phyloP scores from a whole-genome alignment of 2,113 vertebrate genomes.

The Maccullochella peelii region DNA sequence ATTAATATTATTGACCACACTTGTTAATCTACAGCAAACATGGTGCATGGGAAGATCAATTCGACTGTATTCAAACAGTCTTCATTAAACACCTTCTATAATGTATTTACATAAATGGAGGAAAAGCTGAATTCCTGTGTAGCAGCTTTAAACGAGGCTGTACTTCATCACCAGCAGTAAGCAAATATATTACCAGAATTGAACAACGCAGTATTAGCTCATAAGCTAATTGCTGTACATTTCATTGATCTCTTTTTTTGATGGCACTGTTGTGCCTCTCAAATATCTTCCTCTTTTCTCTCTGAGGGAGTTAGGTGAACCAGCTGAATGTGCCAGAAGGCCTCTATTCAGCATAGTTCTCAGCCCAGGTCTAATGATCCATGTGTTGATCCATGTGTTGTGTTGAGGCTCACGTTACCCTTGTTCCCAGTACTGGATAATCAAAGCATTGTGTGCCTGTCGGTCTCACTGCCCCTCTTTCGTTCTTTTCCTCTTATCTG shows the following conservation, averaged over 20 bases:
- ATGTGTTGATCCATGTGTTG: conserved; percentile 71
- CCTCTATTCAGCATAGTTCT: conserved; percentile 59
- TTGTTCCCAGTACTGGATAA: conserved; percentile 66
- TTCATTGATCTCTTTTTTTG: conserved; percentile 6
- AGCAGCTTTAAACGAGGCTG: neutral
- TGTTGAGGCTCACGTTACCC: conserved; percentile 69
- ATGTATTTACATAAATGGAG: neutral
- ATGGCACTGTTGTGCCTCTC: conserved; percentile 2
- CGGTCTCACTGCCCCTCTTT: conserved; percentile 48
- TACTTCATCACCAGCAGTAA: neutral
- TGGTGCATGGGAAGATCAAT: neutral
- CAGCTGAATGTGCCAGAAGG: conserved; percentile 46
- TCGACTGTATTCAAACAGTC: neutral
- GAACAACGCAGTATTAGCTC: neutral
- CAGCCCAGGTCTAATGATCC: conserved; percentile 64
- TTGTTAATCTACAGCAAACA: neutral
- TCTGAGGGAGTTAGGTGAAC: conserved; percentile 29
- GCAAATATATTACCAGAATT: neutral
- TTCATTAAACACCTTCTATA: neutral
- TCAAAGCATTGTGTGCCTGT: conserved; percentile 72
- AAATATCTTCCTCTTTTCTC: conserved; percentile 11
- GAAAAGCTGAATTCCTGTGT: neutral
- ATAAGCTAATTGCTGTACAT: neutral
- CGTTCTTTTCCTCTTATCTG: conserved; percentile 42
- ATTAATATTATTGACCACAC: neutral